These are phyloP conservation scores for Microplitis deprimator DNA, from an alignment of 2,888 invertebrate species.

Conservation along the genomic window DNA sequence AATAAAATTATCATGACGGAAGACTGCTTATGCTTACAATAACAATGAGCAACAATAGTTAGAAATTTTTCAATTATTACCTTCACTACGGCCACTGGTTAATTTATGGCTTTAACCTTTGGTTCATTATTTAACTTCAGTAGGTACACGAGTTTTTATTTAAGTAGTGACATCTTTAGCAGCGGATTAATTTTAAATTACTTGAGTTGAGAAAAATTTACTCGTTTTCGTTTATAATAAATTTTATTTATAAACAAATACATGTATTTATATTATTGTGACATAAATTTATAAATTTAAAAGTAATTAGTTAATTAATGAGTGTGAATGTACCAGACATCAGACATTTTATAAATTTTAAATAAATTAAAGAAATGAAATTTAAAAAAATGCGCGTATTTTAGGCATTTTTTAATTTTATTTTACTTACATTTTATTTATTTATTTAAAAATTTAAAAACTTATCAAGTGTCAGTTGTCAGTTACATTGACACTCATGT, in stretches of 20 bases:
- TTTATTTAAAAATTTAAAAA: no score
- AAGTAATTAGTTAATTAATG: background rate
- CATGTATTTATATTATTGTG: background rate
- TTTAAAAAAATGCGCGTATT: no score
- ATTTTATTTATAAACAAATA: background rate
- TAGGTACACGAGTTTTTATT: background rate
- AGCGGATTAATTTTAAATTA: background rate
- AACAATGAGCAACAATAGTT: conserved; percentile 14
- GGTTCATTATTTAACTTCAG: background rate
- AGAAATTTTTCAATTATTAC: background rate
- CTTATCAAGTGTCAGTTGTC: no score
- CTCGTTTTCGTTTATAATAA: background rate
- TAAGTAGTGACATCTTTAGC: background rate
- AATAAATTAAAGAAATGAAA: no score
- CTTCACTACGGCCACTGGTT: background rate
- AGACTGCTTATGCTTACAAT: conserved; percentile 11
- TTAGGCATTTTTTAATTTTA: no score
- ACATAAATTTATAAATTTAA: background rate
- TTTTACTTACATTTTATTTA: no score
- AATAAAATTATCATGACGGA: conserved; percentile 10
- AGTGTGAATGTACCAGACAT: background rate
- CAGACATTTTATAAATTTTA: no score
- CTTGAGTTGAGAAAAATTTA: background rate
- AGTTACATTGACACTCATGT: no score
- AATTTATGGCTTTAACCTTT: background rate